These are phyloP conservation scores for Rhabdomys pumilio DNA, from an alignment of 2,797 vertebrate species.

Conservation along the genomic window DNA sequence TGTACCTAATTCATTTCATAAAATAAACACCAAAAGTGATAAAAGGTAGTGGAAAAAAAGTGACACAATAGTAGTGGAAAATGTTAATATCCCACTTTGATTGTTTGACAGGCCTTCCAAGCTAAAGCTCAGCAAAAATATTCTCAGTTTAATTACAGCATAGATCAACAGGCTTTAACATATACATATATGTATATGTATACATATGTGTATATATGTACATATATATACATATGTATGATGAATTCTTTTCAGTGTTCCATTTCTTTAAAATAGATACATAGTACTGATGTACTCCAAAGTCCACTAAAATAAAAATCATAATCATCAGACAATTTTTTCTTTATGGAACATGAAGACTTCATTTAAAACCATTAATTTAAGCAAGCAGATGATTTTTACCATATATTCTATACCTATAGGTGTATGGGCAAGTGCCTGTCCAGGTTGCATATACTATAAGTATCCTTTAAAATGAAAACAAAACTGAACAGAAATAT, in stretches of 20 bases:
- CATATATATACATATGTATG: background rate
- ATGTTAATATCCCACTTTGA: background rate
- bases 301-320: constrained; percentile 3
- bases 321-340: background rate
- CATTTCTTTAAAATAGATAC: background rate
- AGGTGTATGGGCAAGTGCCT: background rate
- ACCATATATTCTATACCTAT: background rate
- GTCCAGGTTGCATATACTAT: background rate
- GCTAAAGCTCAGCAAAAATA: background rate
- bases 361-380: constrained; percentile 39
- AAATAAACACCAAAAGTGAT: background rate
- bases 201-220: no score
- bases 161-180: background rate
- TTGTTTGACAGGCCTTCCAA: background rate
- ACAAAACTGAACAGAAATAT: background rate
- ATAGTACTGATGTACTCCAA: background rate
- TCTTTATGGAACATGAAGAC: background rate
- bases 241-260: background rate
- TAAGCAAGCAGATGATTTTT: background rate
- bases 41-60: background rate
- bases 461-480: constrained; percentile 36
- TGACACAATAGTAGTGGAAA: background rate
- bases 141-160: background rate
- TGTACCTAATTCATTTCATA: background rate
- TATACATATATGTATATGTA: background rate